Base-by-base conservation (phyloP, 2,888 invertebrate species). In the Acrobasis consociella region DNA sequence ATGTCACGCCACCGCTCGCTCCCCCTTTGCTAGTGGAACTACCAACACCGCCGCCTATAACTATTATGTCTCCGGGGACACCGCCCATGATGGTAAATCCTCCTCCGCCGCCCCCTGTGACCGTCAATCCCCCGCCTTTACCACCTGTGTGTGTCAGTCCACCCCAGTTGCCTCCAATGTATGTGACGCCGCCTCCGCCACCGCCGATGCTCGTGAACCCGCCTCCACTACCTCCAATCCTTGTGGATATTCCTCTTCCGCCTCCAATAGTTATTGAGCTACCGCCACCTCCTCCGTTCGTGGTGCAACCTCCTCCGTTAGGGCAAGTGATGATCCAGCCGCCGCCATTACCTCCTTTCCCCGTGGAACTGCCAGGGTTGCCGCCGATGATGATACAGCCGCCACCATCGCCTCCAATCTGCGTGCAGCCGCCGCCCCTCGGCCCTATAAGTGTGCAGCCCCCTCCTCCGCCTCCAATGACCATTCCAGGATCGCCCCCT, bases 361-460 rank as follows among this genome's bases (percentile, higher is more conserved):
- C 86, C 0, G 86, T 91, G 11, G 89, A 91, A 64, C 81, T 89
- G 3, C 91, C 91, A 0, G 77, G 85, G 2, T 71, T 77, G 9
- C 83, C 86, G 1, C 87, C 91, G 0, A 81, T 91, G 72, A 84
- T 84, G 78, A 80, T 91, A n/a, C 88, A 89, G 71, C 76, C 86
- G 31, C 91, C 91, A 0, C 77, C 86, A 1, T 82, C 81, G 5
- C 66, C 81, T 1, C 89, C 89, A 3, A 75, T 91, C 11, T 85
- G 78, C 7, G 73, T 91, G 13, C 90, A 90, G 67, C 87, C 87
- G 13, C 91, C 90, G 5, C 80, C 83, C 22, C 83, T 81, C 0
- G 82, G 85, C 5, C 85, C 90, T 0, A 72, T 91, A 64, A 82
- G 78, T 63, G 78, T 90, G 13, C 90, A 90, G 65, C 82, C 88